Conservation (phyloP, 2,888 invertebrate species). For the Drosophila fulvimacula region DNA sequence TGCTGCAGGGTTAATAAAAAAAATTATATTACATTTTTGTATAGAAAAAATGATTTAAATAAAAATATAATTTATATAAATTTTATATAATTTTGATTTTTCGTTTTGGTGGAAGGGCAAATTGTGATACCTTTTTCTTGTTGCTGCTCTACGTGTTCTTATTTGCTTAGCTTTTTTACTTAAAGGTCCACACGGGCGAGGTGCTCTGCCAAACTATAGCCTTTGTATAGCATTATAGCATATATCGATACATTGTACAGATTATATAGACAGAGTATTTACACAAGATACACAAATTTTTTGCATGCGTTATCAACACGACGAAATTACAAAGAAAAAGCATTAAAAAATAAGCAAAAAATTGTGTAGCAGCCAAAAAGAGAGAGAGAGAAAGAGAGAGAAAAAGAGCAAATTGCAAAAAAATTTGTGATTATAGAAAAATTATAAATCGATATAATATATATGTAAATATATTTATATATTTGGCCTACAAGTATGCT, state of each 20-base stretch:
- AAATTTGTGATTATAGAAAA: conserved; percentile 50
- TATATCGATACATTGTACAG: conserved; percentile 23
- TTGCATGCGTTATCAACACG: conserved; percentile 61
- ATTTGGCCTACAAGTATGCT: conserved; percentile 58
- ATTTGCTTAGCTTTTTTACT: conserved; percentile 58
- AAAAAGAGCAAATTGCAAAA: conserved; percentile 58
- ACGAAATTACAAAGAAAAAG: conserved; percentile 29
- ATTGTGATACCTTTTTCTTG: conserved; percentile 59
- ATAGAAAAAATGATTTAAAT: neutral
- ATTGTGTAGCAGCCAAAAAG: conserved; percentile 25
- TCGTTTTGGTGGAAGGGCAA: conserved; percentile 31
- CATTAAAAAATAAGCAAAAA: conserved; percentile 25
- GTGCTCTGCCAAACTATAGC: conserved; percentile 82
- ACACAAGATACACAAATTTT: conserved; percentile 53
- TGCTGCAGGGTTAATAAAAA: conserved; percentile 81
- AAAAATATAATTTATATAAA: neutral
- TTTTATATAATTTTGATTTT: neutral
- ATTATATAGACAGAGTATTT: conserved; percentile 35
- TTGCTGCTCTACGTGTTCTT: conserved; percentile 22
- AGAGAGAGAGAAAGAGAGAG: conserved; percentile 31
- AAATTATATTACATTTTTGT: neutral
- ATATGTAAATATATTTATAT: neutral
- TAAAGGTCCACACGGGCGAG: conserved; percentile 82
- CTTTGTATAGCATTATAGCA: conserved; percentile 56
- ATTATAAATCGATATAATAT: conserved; percentile 32